Evolutionary conservation across 2,797 vertebrate genomes (phyloP), one percentile per base, ranked within the genome.

Genomic region (Rhadinocentrus ornatus): DNA sequence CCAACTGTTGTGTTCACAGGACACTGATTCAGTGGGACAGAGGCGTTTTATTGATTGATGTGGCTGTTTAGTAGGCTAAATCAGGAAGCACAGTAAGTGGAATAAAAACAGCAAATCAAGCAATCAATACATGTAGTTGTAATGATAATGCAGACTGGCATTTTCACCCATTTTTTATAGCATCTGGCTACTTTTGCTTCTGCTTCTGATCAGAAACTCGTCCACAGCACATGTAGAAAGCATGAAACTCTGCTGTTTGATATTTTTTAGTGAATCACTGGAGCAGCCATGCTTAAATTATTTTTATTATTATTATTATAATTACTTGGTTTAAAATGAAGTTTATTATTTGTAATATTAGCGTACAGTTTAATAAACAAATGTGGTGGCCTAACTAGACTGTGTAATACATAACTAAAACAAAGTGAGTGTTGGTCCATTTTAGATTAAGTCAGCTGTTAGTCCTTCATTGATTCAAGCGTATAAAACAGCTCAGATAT

Each of bases 51-150:
- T 57, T 57, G 69, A 27, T 31, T 20, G 24, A 6, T 57, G 57
- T 37, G 32, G 48, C 32, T 22, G 22, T 52, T 27, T 34, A 57
- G 44, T 35, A 46, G 56, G 22, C 26, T 55, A 26, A 46, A 46
- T 48, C 50, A 48, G 24, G 52, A 50, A 35, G 4, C 41, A 66
- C 64, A 31, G 26, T 53, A 18, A 39, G 34, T 22, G 27, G 57
- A 61, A 41, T 39, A 9, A 44, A 66, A 58, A 56, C 39, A 50
- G 32, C 31, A 56, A 71, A 55, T 60, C 29, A 46, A 16, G 41
- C 26, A 41, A 62, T 26, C 26, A 27, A 29, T 26, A 10, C 2
- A 56, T 66, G 27, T n/a, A 2, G 6, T 39, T 15, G 3, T 24
- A 13, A 52, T 4, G 24, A 52, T 12, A 24, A 24, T n/a, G 20